phyloP scores from a whole-genome alignment of 1,140 invertebrate genomes.

The Saccostrea glomerata region DNA sequence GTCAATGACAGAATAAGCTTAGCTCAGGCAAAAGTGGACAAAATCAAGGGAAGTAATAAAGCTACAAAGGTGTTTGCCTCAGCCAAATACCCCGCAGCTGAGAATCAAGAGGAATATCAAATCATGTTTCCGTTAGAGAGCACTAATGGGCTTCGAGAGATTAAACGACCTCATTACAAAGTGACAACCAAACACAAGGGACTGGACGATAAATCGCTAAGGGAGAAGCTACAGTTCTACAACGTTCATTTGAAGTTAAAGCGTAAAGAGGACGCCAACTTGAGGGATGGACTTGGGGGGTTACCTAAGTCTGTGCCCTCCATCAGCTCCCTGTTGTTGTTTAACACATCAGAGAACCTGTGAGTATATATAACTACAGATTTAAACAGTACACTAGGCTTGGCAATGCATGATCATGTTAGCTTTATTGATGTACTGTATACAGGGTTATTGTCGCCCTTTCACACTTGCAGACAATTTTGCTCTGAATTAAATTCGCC shows the following conservation, averaged over 20 bases:
- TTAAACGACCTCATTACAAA: constrained; percentile 68
- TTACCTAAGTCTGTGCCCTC: constrained; percentile 84
- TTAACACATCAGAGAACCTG: constrained; percentile 89
- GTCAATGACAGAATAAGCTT: constrained; percentile 81
- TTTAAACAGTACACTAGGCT: constrained; percentile 83
- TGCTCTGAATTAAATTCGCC: too few relatives aligned
- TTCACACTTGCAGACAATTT: too few relatives aligned
- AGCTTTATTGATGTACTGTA: too few relatives aligned
- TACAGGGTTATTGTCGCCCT: too few relatives aligned
- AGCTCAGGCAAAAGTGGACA: constrained; percentile 86
- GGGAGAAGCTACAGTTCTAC: constrained; percentile 90
- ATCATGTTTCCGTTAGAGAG: constrained; percentile 75
- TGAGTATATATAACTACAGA: constrained; percentile 83
- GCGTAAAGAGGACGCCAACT: constrained; percentile 79
- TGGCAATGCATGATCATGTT: constrained; percentile 52
- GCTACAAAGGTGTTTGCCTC: constrained; percentile 92
- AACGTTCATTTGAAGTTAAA: constrained; percentile 86
- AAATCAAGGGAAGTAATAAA: constrained; percentile 86
- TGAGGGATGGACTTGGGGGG: constrained; percentile 83
- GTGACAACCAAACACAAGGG: constrained; percentile 76
- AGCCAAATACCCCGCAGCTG: constrained; percentile 89
- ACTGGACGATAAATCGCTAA: constrained; percentile 80
- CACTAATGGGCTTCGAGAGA: constrained; percentile 61
- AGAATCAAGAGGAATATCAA: constrained; percentile 81
- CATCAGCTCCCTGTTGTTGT: constrained; percentile 89